Percentiles rank a stretch among this genome's conserved stretches.
Conservation (phyloP, 2,113 vertebrate species). For the Pyrgilauda ruficollis region DNA sequence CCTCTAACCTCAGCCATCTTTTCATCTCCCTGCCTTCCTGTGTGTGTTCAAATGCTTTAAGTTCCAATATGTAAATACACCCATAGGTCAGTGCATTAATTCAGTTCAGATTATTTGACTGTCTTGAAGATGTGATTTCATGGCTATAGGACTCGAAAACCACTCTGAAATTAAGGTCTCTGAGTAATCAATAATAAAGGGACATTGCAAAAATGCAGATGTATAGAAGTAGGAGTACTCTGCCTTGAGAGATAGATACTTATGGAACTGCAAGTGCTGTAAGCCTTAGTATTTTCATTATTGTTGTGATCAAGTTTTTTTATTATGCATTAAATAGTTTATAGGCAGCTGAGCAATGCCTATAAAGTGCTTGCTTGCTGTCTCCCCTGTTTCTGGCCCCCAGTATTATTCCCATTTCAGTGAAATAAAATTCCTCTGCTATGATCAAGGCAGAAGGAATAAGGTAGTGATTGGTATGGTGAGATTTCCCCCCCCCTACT, state of each 20-base stretch:
- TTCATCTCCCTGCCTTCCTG: neutral
- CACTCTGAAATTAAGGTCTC: neutral
- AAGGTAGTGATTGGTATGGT: neutral
- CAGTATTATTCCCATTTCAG: neutral
- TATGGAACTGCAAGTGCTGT: neutral
- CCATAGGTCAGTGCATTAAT: neutral
- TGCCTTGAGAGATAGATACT: neutral
- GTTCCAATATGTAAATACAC: neutral
- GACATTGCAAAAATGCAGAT: neutral
- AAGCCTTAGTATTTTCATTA: neutral
- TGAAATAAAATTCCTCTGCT: neutral
- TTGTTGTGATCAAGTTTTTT: neutral
- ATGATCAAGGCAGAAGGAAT: neutral
- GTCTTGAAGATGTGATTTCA: neutral
- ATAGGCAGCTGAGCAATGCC: neutral
- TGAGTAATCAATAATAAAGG: neutral
- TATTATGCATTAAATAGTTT: neutral
- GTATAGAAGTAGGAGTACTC: neutral
- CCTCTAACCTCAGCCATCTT: neutral
- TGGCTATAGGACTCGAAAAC: neutral
- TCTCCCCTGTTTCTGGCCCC: neutral
- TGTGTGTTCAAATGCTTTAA: neutral
- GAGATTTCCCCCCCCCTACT: accelerated
- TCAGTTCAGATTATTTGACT: neutral
- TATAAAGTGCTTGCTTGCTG: neutral